Conservation (phyloP, 2,113 vertebrate species). For the Neogale vison region DNA sequence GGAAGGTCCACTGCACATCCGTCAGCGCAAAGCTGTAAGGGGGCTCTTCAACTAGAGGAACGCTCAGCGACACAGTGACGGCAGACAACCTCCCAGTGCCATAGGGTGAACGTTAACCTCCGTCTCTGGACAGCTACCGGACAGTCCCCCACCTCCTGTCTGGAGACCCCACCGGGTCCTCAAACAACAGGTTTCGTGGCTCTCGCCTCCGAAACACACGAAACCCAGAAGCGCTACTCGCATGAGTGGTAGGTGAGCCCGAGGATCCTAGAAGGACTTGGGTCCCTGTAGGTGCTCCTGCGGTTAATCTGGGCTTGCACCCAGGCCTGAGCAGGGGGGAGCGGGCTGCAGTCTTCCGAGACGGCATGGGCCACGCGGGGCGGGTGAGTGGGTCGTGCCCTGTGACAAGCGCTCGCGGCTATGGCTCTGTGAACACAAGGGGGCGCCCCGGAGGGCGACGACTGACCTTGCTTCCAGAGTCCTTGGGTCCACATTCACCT, state of each 20-base stretch:
- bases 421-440: slow-evolving; percentile 88
- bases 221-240: slow-evolving; percentile 3
- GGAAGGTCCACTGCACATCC: neutral
- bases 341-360: slow-evolving; percentile 23
- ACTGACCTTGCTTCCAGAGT: slow-evolving; percentile 99
- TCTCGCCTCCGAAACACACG: neutral
- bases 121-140: neutral
- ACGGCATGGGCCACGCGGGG: neutral
- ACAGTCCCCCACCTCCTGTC: neutral
- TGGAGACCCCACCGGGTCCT: neutral
- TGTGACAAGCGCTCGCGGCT: slow-evolving; percentile 80
- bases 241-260: slow-evolving; percentile 61
- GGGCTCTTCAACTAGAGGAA: slow-evolving; percentile 76
- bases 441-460: slow-evolving; percentile 94
- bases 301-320: too few species aligned
- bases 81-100: neutral
- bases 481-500: slow-evolving; percentile 99
- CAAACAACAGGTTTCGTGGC: slow-evolving; percentile 3
- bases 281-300: slow-evolving; percentile 1
- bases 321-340: slow-evolving; percentile 38
- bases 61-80: neutral
- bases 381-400: neutral
- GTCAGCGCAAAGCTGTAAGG: slow-evolving; percentile 59
- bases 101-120: slow-evolving; percentile 13
- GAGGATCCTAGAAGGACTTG: neutral